Conservation (phyloP, 2,888 invertebrate genomes). For the Leptinotarsa peninsularis region DNA sequence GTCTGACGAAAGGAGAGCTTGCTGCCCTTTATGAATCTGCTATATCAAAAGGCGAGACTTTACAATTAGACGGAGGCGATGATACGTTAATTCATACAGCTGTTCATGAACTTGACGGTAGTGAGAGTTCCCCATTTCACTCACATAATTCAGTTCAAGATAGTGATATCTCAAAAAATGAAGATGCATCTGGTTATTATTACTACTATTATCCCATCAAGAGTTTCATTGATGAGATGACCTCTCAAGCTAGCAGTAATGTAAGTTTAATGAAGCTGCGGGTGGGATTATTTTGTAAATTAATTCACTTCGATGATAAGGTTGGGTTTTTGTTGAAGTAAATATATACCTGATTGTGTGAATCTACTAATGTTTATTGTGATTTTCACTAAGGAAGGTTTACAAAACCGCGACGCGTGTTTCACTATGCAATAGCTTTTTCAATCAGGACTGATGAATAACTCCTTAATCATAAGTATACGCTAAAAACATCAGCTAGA, state of each 20-base stretch:
- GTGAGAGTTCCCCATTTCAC: constrained; percentile 20
- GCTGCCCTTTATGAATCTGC: constrained; percentile 68
- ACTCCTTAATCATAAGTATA: too few species aligned
- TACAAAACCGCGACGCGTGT: too few species aligned
- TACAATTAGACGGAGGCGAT: constrained; percentile 59
- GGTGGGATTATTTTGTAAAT: too few species aligned
- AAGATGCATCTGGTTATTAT: constrained; percentile 63
- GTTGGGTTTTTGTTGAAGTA: too few species aligned
- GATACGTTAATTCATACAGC: constrained; percentile 58
- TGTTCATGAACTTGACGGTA: constrained; percentile 61
- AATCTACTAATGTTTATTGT: too few species aligned
- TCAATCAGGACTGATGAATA: too few species aligned
- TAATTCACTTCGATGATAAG: too few species aligned
- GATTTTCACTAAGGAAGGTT: too few species aligned
- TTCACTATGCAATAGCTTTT: too few species aligned
- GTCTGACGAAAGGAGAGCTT: constrained; percentile 63
- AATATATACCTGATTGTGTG: too few species aligned
- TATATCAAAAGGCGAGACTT: constrained; percentile 61
- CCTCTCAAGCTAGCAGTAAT: constrained; percentile 52
- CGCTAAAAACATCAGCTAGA: too few species aligned
- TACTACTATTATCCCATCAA: constrained; percentile 71
- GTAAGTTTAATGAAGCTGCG: constrained; percentile 40
- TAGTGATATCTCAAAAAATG: constrained; percentile 32
- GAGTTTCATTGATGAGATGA: constrained; percentile 65
- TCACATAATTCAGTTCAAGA: constrained; percentile 11